Conservation (phyloP, 2,797 vertebrate genomes). For the Artibeus lituratus region DNA sequence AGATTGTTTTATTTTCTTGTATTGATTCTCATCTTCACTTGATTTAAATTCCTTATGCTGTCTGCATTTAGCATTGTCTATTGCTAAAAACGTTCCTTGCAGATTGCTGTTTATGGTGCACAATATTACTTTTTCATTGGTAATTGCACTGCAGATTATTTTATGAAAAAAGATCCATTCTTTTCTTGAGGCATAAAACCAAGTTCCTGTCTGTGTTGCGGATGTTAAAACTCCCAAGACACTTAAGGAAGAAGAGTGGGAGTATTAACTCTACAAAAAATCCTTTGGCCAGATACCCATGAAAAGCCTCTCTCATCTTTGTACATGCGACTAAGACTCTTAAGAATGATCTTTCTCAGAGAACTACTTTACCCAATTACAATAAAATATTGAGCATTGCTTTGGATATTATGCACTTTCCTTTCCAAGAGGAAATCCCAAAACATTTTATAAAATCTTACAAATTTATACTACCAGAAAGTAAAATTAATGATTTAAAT, state of each 20-base stretch:
- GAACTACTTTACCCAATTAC: slow-evolving; percentile 81
- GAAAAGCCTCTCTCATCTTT: slow-evolving; percentile 81
- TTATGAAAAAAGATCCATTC: slow-evolving; percentile 84
- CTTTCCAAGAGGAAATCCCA: slow-evolving; percentile 71
- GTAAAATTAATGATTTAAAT: slow-evolving; percentile 71
- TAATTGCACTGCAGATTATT: slow-evolving; percentile 85
- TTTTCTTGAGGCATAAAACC: slow-evolving; percentile 86
- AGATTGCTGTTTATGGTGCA: slow-evolving; percentile 81
- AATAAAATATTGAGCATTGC: slow-evolving; percentile 80
- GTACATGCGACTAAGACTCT: slow-evolving; percentile 73
- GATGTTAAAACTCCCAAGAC: slow-evolving; percentile 89
- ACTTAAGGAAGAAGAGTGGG: slow-evolving; percentile 86
- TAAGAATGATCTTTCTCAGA: slow-evolving; percentile 80
- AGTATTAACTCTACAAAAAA: slow-evolving; percentile 85
- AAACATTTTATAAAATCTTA: slow-evolving; percentile 66
- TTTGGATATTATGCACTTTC: slow-evolving; percentile 70
- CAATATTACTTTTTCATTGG: slow-evolving; percentile 85
- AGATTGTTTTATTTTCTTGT: slow-evolving; percentile 54
- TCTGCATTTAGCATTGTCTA: slow-evolving; percentile 67
- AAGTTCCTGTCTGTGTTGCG: slow-evolving; percentile 88
- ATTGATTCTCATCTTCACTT: slow-evolving; percentile 63
- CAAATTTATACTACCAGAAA: slow-evolving; percentile 66
- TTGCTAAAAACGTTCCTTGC: slow-evolving; percentile 76
- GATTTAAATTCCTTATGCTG: slow-evolving; percentile 82
- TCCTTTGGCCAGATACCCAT: slow-evolving; percentile 82